Conservation (phyloP, 2,888 invertebrate genomes). For the Orgyia antiqua region DNA sequence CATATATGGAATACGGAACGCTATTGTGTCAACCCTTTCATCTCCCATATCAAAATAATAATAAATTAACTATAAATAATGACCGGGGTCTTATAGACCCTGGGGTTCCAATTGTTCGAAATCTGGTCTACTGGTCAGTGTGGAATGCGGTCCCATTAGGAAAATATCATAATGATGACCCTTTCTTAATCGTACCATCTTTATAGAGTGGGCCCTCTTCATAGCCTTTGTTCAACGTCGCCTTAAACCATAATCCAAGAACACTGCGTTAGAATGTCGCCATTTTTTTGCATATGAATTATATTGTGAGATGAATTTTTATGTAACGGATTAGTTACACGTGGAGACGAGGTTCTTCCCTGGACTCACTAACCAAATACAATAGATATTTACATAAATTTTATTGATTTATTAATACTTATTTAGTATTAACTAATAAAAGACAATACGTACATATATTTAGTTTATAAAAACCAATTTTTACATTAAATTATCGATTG, state of each 20-base stretch:
- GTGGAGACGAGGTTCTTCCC: slow-evolving; percentile 17
- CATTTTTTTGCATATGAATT: slow-evolving; percentile 63
- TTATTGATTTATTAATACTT: too few relatives aligned
- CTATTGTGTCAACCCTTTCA: slow-evolving; percentile 66
- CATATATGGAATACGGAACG: slow-evolving; percentile 56
- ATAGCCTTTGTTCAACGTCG: slow-evolving; percentile 49
- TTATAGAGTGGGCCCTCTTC: slow-evolving; percentile 70
- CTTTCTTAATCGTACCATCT: slow-evolving; percentile 67
- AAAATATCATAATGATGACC: slow-evolving; percentile 64
- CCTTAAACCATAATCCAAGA: slow-evolving; percentile 73
- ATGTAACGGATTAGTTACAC: slow-evolving; percentile 24
- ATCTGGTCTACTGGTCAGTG: slow-evolving; percentile 64
- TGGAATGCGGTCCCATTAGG: slow-evolving; percentile 74
- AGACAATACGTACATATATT: too few relatives aligned
- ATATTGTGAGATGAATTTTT: slow-evolving; percentile 30
- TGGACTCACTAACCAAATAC: slow-evolving; percentile 1
- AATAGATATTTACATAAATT: too few relatives aligned
- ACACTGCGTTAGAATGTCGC: slow-evolving; percentile 42
- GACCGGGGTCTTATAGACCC: slow-evolving; percentile 34
- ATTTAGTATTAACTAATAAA: too few relatives aligned
- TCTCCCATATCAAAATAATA: slow-evolving; percentile 74
- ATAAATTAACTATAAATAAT: slow-evolving; percentile 75
- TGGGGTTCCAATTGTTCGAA: slow-evolving; percentile 31
- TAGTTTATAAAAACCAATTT: too few relatives aligned
- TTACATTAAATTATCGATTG: too few relatives aligned